These are phyloP conservation scores for Philhelius pedissequus DNA, from an alignment of 2,888 invertebrate species.

Conservation along the genomic window DNA sequence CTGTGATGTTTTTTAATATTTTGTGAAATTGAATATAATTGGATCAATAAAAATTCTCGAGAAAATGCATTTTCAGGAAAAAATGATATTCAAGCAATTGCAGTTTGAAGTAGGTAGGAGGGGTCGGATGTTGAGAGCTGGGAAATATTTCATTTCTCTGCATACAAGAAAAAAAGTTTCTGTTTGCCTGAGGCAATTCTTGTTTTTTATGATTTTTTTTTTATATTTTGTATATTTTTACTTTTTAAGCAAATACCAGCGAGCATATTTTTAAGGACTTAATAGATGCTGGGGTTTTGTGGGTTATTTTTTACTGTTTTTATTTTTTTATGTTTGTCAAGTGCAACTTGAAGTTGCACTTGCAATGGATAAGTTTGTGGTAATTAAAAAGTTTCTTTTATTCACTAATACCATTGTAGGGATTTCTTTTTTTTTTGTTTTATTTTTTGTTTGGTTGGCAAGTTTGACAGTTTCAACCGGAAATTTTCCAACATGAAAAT, in stretches of 20 bases:
- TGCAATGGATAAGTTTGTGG: conserved; percentile 23
- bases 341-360: not conserved
- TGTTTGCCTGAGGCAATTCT: not conserved
- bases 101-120: not conserved
- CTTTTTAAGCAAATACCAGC: not conserved
- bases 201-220: not conserved
- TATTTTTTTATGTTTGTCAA: not conserved
- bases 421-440: not conserved
- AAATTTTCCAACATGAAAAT: not conserved
- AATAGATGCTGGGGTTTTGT: conserved; percentile 23
- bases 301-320: not conserved
- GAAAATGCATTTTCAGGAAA: not conserved
- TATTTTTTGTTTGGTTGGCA: too few relatives aligned
- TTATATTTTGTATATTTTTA: conserved; percentile 2
- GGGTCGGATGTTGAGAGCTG: not conserved
- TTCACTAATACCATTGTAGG: not conserved
- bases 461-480: not conserved
- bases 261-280: not conserved
- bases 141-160: not conserved
- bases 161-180: not conserved
- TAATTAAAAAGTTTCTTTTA: conserved; percentile 41
- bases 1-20: not conserved
- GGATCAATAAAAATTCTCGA: conserved; percentile 21
- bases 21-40: conserved; percentile 30
- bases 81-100: conserved; percentile 11